These are phyloP conservation scores for Nettapus auritus DNA, from an alignment of 2,113 vertebrate species.

Conservation along the genomic window DNA sequence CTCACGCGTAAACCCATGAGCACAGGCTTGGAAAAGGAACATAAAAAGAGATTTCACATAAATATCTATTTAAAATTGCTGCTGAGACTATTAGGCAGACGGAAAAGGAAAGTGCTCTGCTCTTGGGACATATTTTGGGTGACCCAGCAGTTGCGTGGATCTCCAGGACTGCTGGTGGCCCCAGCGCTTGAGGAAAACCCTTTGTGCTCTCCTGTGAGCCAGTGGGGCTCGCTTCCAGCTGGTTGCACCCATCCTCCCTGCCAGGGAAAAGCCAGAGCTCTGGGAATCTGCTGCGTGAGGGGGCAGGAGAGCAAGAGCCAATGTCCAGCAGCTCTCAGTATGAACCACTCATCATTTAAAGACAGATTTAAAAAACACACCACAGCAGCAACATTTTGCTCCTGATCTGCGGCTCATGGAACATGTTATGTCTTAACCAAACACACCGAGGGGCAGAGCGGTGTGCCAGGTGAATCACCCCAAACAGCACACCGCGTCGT, in stretches of 20 bases:
- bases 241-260: neutral
- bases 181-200: neutral
- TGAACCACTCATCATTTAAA: too few species aligned
- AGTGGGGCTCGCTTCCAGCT: neutral
- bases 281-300: neutral
- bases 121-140: neutral
- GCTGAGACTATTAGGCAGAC: neutral
- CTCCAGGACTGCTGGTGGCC: neutral
- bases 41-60: neutral
- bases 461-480: neutral
- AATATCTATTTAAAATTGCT: neutral
- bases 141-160: neutral
- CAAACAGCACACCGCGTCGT: neutral
- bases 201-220: neutral
- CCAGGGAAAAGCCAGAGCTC: neutral
- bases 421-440: neutral
- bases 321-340: neutral
- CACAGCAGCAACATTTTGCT: neutral
- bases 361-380: neutral
- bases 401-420: neutral
- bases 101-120: neutral
- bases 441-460: neutral
- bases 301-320: neutral
- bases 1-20: slow-evolving; percentile 1
- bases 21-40: slow-evolving; percentile 29